Evolutionary conservation across 2,888 invertebrate species (phyloP).

Genomic region (Clusia tigrina): DNA sequence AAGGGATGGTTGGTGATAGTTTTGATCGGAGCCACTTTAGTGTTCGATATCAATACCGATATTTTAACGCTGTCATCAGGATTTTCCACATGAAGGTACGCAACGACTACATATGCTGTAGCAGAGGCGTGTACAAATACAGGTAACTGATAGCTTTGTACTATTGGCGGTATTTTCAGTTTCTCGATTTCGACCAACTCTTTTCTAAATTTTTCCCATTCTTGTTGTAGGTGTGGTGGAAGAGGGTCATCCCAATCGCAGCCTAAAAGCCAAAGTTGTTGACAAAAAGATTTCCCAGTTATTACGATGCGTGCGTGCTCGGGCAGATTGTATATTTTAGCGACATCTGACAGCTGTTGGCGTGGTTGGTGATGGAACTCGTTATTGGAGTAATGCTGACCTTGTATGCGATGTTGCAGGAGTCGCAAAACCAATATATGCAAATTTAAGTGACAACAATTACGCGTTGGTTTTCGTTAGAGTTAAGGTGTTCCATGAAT

Average conservation of each 20-base stretch:
- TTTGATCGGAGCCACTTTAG: neutral
- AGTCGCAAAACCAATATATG: constrained; percentile 20
- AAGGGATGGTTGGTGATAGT: neutral
- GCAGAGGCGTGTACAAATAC: neutral
- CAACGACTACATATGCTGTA: neutral
- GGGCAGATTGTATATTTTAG: neutral
- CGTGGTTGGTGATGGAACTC: constrained; percentile 20
- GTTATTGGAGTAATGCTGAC: constrained; percentile 4
- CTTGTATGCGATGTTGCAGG: constrained; percentile 19
- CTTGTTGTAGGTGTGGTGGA: too few relatives aligned
- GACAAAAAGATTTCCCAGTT: too few relatives aligned
- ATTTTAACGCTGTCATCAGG: neutral
- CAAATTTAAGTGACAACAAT: constrained; percentile 17
- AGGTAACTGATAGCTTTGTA: neutral
- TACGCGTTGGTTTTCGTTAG: neutral
- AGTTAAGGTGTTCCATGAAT: constrained; percentile 7
- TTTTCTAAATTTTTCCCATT: too few relatives aligned
- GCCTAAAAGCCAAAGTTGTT: too few relatives aligned
- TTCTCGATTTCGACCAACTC: too few relatives aligned
- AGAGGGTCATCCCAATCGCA: too few relatives aligned
- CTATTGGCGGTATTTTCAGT: too few relatives aligned
- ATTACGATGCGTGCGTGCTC: too few relatives aligned
- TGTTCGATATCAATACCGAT: neutral
- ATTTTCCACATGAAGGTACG: neutral
- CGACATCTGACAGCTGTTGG: constrained; percentile 23